Evolutionary conservation across 2,113 vertebrate species (phyloP).

Genomic region (Semnornis frantzii): DNA sequence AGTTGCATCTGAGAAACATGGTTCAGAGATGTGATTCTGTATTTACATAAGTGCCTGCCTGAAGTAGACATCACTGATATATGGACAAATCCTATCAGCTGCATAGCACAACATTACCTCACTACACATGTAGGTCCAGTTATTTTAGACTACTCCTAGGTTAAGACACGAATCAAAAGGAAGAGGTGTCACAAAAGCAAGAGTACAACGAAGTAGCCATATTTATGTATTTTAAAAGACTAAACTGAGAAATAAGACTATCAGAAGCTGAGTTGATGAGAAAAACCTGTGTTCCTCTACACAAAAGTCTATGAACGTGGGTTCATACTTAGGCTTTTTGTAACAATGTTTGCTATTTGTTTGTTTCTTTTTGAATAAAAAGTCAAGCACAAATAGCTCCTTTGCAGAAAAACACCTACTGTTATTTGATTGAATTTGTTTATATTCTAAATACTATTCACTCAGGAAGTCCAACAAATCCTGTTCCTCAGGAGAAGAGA

Average conservation of each 20-base stretch:
- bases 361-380: background rate
- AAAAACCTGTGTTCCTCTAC: background rate
- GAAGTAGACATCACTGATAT: background rate
- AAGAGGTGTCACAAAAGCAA: background rate
- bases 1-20: background rate
- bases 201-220: background rate
- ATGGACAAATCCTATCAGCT: background rate
- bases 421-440: slow-evolving; percentile 34
- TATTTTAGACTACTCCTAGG: background rate
- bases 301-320: background rate
- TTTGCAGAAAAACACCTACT: slow-evolving; percentile 19
- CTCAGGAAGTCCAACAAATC: slow-evolving; percentile 45
- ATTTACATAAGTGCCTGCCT: background rate
- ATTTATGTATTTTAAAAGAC: background rate
- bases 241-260: background rate
- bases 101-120: background rate
- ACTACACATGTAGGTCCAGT: background rate
- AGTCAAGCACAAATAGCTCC: background rate
- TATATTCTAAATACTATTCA: slow-evolving; percentile 34
- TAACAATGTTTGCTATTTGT: background rate
- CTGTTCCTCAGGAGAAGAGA: slow-evolving; percentile 51
- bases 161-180: background rate
- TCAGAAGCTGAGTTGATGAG: background rate
- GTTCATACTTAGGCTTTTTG: background rate
- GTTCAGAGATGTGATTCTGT: background rate